A percentile compares a stretch with the other conserved stretches of the same genome.
phyloP scores from a whole-genome alignment of 2,113 vertebrate genomes.

The Tachycineta bicolor region DNA sequence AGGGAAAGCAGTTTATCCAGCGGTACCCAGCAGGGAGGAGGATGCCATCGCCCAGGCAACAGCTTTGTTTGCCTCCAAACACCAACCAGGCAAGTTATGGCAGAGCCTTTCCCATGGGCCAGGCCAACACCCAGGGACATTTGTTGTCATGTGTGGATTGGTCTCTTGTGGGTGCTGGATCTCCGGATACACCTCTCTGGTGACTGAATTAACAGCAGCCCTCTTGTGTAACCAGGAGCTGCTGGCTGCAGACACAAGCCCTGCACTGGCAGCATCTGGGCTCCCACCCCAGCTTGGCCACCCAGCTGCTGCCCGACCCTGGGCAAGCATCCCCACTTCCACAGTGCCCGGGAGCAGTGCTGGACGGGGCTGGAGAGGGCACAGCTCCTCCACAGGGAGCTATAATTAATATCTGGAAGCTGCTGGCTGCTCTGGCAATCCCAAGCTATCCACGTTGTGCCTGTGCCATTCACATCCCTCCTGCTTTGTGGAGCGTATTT shows the following conservation, averaged over 20 bases:
- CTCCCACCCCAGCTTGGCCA: background rate
- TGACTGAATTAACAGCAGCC: background rate
- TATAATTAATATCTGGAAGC: background rate
- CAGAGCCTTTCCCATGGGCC: background rate
- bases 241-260: background rate
- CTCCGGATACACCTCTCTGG: background rate
- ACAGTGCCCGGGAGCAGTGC: fast-evolving
- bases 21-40: background rate
- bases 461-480: background rate
- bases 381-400: background rate
- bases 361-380: slow-evolving; percentile 12
- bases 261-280: background rate
- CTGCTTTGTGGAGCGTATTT: background rate
- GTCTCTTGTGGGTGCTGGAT: background rate
- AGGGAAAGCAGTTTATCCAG: background rate
- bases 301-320: fast-evolving
- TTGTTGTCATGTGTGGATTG: fast-evolving
- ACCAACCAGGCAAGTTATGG: background rate
- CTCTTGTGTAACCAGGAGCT: background rate
- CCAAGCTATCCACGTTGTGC: background rate
- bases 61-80: background rate
- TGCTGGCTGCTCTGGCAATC: background rate
- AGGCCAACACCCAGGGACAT: fast-evolving
- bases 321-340: fast-evolving
- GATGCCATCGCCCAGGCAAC: background rate